phyloP scores from a whole-genome alignment of 2,113 vertebrate genomes.

The Seriola aureovittata region DNA sequence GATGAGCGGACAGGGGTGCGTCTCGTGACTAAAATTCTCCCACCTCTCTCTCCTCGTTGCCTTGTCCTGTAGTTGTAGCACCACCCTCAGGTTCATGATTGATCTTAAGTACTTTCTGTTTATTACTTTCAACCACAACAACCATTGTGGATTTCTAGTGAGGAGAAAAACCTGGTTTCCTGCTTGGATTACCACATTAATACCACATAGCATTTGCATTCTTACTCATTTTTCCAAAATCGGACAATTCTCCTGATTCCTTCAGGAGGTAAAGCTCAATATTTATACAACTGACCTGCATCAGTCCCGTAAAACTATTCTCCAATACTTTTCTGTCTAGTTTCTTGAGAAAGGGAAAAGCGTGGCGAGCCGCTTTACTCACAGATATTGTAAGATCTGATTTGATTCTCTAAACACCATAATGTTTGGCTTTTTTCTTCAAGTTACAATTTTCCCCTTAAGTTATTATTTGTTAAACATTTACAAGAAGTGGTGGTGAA shows the following conservation, averaged over 20 bases:
- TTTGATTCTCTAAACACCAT: background rate
- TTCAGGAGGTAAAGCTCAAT: background rate
- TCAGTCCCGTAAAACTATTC: background rate
- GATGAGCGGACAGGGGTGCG: conserved; percentile 84
- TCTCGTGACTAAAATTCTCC: background rate
- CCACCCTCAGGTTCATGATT: background rate
- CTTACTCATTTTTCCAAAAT: background rate
- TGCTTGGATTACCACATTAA: background rate
- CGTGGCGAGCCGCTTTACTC: background rate
- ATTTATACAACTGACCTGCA: background rate
- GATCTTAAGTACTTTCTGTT: background rate
- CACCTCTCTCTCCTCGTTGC: background rate
- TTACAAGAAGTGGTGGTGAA: background rate
- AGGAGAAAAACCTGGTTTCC: background rate
- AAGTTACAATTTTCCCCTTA: no score
- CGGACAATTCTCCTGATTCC: background rate
- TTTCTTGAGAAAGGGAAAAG: background rate
- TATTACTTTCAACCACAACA: background rate
- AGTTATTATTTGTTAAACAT: no score
- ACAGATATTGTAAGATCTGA: background rate
- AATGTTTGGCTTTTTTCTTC: background rate
- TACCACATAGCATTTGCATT: background rate
- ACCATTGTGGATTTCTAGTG: background rate
- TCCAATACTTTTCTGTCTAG: background rate
- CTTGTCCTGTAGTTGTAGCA: background rate